Percentiles rank a stretch among this genome's conserved stretches.
Evolutionary conservation across 2,888 invertebrate genomes (phyloP).

Genomic region (Dorcus hopei): DNA sequence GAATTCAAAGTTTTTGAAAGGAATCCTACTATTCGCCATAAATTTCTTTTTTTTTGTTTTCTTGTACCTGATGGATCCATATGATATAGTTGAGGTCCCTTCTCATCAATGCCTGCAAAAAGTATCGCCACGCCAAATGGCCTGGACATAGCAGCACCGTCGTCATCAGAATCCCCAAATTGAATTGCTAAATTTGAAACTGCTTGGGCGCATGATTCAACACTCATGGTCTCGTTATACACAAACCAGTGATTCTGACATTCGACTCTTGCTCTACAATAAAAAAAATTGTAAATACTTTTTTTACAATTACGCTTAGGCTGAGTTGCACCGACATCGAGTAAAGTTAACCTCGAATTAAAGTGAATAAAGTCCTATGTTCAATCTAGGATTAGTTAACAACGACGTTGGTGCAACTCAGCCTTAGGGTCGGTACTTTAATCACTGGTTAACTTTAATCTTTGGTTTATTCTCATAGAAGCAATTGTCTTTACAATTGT

Average conservation of each 20-base stretch:
- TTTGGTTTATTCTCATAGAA: no score
- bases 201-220: constrained; percentile 97
- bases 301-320: no score
- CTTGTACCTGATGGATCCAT: constrained; percentile 92
- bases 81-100: constrained; percentile 92
- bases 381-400: no score
- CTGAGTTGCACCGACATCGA: no score
- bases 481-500: no score
- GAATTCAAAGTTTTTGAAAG: no score
- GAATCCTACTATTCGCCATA: background rate
- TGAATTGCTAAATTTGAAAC: constrained; percentile 99
- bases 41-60: background rate
- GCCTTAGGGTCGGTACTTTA: no score
- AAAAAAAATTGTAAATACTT: background rate
- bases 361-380: no score
- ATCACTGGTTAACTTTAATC: no score
- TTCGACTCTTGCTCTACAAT: constrained; percentile 80
- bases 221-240: constrained; percentile 93
- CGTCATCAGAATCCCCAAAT: constrained; percentile 97
- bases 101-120: constrained; percentile 92
- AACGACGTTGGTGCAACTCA: no score
- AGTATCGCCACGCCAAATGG: constrained; percentile 99
- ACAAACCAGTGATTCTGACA: constrained; percentile 99
- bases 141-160: constrained; percentile 91
- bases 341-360: no score